A percentile compares a stretch with the other conserved stretches of the same genome.
Evolutionary conservation across 1,140 invertebrate genomes (phyloP).

Genomic region (Philaenus spumarius): DNA sequence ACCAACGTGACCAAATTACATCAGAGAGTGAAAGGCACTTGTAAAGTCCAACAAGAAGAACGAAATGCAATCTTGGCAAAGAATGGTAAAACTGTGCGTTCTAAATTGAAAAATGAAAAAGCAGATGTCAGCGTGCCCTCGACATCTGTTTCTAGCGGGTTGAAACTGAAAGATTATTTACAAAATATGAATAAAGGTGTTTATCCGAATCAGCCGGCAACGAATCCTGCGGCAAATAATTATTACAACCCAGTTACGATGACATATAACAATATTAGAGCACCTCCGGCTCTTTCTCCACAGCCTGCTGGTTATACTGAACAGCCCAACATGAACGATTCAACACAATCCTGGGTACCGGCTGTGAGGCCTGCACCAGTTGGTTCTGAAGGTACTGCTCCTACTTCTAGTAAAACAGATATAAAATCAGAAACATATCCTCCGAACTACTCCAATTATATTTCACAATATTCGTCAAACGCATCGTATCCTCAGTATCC

Average conservation of each 20-base stretch:
- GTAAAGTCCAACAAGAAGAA: conserved; percentile 86
- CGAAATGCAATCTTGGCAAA: conserved; percentile 65
- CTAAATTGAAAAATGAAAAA: conserved; percentile 21
- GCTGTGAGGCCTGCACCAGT: conserved; percentile 51
- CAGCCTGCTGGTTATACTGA: not conserved
- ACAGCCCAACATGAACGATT: conserved; percentile 34
- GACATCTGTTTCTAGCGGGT: conserved; percentile 35
- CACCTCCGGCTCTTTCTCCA: not conserved
- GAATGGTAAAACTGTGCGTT: conserved; percentile 39
- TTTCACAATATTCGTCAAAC: not conserved
- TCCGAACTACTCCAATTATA: conserved; percentile 1
- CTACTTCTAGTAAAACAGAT: not conserved
- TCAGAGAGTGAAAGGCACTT: conserved; percentile 68
- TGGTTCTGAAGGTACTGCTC: conserved; percentile 48
- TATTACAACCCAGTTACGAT: not conserved
- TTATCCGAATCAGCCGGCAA: conserved; percentile 6
- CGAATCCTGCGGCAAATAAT: not conserved
- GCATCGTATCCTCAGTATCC: not conserved
- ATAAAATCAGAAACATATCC: conserved; percentile 13
- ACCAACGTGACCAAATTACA: conserved; percentile 74
- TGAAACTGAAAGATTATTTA: conserved; percentile 84
- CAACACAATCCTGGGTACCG: conserved; percentile 45
- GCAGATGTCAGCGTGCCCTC: not conserved
- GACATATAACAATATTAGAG: conserved; percentile 1
- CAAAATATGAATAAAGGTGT: conserved; percentile 44